Evolutionary conservation across 1,140 invertebrate species (phyloP).

Genomic region (Bilobella aurantiaca): DNA sequence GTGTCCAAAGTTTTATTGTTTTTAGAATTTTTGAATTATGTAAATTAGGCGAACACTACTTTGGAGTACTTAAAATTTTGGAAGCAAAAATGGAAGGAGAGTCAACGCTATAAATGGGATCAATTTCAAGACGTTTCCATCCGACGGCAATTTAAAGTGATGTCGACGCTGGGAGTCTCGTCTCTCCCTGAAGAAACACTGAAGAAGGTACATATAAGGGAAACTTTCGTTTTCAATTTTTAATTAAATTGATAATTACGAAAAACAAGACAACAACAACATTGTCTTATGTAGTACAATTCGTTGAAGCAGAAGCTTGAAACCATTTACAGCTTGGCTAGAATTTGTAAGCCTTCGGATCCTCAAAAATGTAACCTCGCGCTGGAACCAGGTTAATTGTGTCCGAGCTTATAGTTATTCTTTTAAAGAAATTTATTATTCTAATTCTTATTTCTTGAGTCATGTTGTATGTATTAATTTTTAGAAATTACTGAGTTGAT

Average conservation of each 20-base stretch:
- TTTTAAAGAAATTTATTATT: neutral
- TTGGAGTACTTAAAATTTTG: constrained; percentile 6
- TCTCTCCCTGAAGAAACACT: constrained; percentile 39
- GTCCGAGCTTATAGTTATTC: too few relatives aligned
- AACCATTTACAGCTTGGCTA: neutral
- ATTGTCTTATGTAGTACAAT: constrained; percentile 14
- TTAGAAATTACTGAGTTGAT: neutral
- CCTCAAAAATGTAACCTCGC: neutral
- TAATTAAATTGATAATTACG: neutral
- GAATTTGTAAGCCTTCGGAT: neutral
- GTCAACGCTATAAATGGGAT: constrained; percentile 37
- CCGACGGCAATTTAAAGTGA: constrained; percentile 40
- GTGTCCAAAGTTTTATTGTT: too few relatives aligned
- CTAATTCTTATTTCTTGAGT: neutral
- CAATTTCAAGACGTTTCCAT: constrained; percentile 38
- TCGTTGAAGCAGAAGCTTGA: neutral
- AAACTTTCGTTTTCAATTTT: neutral
- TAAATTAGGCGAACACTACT: constrained; percentile 12
- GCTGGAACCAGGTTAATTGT: constrained; percentile 1
- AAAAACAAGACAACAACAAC: too few relatives aligned
- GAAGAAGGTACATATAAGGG: constrained; percentile 34
- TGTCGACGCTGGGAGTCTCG: constrained; percentile 41
- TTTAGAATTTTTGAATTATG: too few relatives aligned
- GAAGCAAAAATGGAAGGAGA: constrained; percentile 15
- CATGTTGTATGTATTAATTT: neutral